Evolutionary conservation across 2,113 vertebrate genomes (phyloP).

Genomic region (Smithornis capensis): DNA sequence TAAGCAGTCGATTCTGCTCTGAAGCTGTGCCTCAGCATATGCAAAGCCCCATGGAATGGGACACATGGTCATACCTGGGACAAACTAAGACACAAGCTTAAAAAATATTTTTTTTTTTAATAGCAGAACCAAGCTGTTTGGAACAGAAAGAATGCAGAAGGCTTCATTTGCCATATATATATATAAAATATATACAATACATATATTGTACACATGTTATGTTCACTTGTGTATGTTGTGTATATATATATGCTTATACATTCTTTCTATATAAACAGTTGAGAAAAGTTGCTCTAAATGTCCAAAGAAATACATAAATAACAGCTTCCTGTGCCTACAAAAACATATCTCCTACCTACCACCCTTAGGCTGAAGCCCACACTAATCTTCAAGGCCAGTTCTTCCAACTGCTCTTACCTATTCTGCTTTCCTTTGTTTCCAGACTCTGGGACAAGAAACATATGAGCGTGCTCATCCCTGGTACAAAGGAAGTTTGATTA

Average conservation of each 20-base stretch:
- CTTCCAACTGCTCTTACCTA: neutral
- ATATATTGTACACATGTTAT: neutral
- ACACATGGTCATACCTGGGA: neutral
- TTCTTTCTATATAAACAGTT: neutral
- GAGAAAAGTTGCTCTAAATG: neutral
- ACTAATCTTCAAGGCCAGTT: neutral
- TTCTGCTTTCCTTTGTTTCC: neutral
- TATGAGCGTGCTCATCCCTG: accelerated
- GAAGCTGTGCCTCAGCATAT: neutral
- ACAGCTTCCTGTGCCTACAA: neutral
- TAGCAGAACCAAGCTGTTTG: neutral
- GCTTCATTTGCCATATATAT: neutral
- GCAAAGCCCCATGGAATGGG: neutral
- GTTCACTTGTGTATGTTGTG: neutral
- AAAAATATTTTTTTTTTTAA: neutral
- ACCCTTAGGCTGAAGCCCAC: neutral
- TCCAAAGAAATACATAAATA: accelerated
- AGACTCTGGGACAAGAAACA: neutral
- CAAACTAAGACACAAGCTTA: accelerated
- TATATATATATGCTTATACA: accelerated
- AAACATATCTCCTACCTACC: neutral
- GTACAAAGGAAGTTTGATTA: neutral
- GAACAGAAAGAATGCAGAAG: neutral
- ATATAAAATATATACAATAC: too few relatives aligned
- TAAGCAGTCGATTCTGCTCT: neutral